These are phyloP conservation scores for Spea multiplicata DNA, from an alignment of 2,113 vertebrate genomes.

Conservation along the genomic window DNA sequence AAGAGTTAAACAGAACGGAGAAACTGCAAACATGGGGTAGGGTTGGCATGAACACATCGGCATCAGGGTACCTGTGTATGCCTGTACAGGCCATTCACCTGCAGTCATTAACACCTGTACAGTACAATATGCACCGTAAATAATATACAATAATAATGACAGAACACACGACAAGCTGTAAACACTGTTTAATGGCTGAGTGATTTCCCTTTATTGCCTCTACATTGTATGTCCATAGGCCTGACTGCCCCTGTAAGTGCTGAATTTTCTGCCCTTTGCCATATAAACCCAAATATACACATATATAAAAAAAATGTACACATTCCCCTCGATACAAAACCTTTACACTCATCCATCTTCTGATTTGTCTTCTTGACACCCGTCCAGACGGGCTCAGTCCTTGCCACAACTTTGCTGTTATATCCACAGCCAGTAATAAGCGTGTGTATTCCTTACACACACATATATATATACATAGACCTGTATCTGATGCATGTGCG, in stretches of 20 bases:
- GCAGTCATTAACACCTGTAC: too few species aligned
- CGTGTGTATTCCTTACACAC: background rate
- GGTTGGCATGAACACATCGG: too few species aligned
- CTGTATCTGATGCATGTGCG: background rate
- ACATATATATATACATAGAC: background rate
- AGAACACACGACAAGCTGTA: constrained; percentile 14
- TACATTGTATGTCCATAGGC: constrained; percentile 28
- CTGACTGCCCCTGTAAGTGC: constrained; percentile 37
- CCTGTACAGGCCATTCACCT: background rate
- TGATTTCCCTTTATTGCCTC: constrained; percentile 24
- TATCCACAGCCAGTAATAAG: constrained; percentile 2
- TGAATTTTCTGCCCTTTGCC: constrained; percentile 17
- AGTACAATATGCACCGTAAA: too few species aligned
- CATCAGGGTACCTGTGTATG: background rate
- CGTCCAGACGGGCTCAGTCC: constrained; percentile 31
- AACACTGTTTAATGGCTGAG: constrained; percentile 36
- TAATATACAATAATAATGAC: background rate
- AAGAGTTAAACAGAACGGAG: too few species aligned
- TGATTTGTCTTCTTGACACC: constrained; percentile 19
- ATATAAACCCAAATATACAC: constrained; percentile 35
- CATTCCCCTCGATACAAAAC: constrained; percentile 35
- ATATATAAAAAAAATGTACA: constrained; percentile 43
- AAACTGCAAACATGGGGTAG: too few species aligned
- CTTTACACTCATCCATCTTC: constrained; percentile 15
- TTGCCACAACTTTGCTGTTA: constrained; percentile 8